Evolutionary conservation across 23 tunicate genomes (phyloP), one percentile per base, ranked within the genome.

Genomic region (Botrylloides violaceus): DNA sequence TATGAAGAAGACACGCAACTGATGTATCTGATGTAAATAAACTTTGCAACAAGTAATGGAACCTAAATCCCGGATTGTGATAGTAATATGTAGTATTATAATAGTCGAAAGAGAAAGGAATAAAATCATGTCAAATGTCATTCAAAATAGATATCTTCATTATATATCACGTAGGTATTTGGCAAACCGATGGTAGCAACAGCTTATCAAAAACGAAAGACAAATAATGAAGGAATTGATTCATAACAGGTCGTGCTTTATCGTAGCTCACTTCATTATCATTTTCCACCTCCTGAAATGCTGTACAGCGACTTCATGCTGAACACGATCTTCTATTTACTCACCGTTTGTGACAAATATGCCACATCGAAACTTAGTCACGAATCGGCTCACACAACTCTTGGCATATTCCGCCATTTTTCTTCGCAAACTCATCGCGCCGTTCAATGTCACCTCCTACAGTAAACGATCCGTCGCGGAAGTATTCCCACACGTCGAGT

Each of bases 161-260:
- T 15, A 43, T 15, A 43, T 9, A 43, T 43, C 53, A 43, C 53
- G 53, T 43, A 43, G 53, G 53, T 43, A 43, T 43, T 43, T 9
- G 53, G 15, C 12, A 43, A 43, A 43, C 53, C 53, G 53, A 43
- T 43, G 53, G 53, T 43, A 43, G 53, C 53, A 43, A 43, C 53
- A 43, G 53, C 53, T 43, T 43, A 43, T 43, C 53, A 43, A 43
- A 43, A 43, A 43, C 53, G 53, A 43, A 43, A 43, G 12, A 15
- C 53, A 43, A 43, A 43, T 43, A 43, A 43, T 7, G 53, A 43
- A 43, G 53, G 12, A 43, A 43, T 43, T 43, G 53, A 15, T 43
- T 59, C 19, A 59, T 59, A 6, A n/a, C 30, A 7, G 27, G 30
- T 22, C 64, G 64, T 59, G 64, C 64, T 22, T 59, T 59, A 59